These are phyloP conservation scores for Chloroceryle aenea DNA, from an alignment of 2,113 vertebrate genomes.

Conservation along the genomic window DNA sequence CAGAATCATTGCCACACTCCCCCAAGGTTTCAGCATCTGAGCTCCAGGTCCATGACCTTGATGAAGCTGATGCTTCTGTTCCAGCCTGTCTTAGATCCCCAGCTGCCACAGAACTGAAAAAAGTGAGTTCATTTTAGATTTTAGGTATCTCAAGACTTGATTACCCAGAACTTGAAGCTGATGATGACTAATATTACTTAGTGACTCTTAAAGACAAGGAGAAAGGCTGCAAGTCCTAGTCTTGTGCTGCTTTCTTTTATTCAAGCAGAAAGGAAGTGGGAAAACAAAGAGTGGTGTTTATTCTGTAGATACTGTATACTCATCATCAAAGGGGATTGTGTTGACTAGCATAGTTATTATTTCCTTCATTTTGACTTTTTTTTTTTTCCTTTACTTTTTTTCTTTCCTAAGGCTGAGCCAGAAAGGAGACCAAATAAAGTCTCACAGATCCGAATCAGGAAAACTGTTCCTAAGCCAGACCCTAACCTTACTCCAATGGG, in stretches of 20 bases:
- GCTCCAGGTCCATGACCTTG: slow-evolving; percentile 38
- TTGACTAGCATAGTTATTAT: background rate
- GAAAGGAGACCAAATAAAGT: slow-evolving; percentile 86
- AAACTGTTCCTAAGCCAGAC: slow-evolving; percentile 88
- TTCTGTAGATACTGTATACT: background rate
- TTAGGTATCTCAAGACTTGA: background rate
- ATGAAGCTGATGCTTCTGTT: slow-evolving; percentile 50
- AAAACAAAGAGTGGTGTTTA: background rate
- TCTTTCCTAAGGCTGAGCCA: slow-evolving; percentile 61
- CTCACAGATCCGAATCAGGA: slow-evolving; percentile 93
- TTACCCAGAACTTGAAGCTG: background rate
- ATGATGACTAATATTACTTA: background rate
- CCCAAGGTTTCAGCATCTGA: slow-evolving; percentile 53
- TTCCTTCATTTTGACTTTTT: background rate
- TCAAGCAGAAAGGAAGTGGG: background rate
- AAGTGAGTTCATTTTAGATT: slow-evolving; percentile 62
- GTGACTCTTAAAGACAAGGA: background rate
- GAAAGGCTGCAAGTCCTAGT: background rate
- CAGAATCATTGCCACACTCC: slow-evolving; percentile 34
- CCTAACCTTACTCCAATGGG: slow-evolving; percentile 95
- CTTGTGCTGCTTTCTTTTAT: background rate
- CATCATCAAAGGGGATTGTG: background rate
- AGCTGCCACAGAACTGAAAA: slow-evolving; percentile 60
- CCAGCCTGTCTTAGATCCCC: slow-evolving; percentile 42
- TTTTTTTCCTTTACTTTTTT: background rate